These are phyloP conservation scores for Notolepis coatsorum DNA, from an alignment of 2,797 vertebrate genomes.

Conservation along the genomic window DNA sequence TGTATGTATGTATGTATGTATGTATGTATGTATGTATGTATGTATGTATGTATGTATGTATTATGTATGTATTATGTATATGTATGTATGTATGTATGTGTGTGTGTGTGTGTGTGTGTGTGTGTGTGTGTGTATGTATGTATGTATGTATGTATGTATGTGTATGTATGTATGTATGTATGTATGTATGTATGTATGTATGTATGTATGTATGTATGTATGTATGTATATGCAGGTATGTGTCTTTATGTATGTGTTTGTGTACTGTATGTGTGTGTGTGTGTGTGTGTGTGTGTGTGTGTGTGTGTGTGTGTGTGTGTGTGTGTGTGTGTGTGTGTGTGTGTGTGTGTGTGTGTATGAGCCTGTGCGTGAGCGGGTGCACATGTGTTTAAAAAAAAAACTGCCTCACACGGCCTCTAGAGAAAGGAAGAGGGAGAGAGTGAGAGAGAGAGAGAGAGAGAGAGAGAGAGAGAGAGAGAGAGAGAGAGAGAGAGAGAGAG, in stretches of 20 bases:
- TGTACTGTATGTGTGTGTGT: no score
- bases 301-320: not conserved
- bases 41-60: not conserved
- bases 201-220: slow-evolving; percentile 7
- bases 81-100: slow-evolving; percentile 49
- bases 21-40: not conserved
- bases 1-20: slow-evolving; percentile 32
- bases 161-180: slow-evolving; percentile 20
- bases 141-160: no score
- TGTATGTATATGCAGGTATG: slow-evolving; percentile 64
- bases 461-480: slow-evolving; percentile 18
- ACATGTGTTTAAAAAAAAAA: slow-evolving; percentile 71
- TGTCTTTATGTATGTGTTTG: no score
- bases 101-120: no score
- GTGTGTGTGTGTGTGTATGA: slow-evolving; percentile 59
- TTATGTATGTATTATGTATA: no score
- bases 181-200: not conserved
- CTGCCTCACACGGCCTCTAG: slow-evolving; percentile 58
- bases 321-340: slow-evolving; percentile 4
- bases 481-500: slow-evolving; percentile 2
- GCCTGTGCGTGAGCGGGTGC: slow-evolving; percentile 75
- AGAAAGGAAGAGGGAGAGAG: slow-evolving; percentile 31
- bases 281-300: slow-evolving; percentile 32
- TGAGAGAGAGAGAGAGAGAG: slow-evolving; percentile 14
- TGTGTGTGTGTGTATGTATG: no score